These are phyloP conservation scores for Syngnathus rostellatus DNA, from an alignment of 2,797 vertebrate genomes.

Conservation along the genomic window DNA sequence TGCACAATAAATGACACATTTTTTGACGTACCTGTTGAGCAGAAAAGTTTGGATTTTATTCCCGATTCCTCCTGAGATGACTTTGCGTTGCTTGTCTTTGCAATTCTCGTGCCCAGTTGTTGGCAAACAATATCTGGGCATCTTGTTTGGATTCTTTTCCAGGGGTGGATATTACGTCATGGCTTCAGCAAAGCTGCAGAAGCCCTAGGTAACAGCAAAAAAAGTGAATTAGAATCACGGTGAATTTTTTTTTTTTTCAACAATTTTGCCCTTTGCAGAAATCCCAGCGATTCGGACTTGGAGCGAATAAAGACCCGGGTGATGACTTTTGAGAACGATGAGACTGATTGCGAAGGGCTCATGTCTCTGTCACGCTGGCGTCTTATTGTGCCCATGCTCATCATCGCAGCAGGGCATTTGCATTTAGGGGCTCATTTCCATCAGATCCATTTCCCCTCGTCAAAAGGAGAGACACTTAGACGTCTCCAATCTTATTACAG, in stretches of 20 bases:
- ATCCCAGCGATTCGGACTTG: conserved; percentile 18
- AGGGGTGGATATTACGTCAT: too few species aligned
- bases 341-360: conserved; percentile 25
- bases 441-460: conserved; percentile 53
- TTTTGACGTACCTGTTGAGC: too few species aligned
- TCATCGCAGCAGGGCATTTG: conserved; percentile 54
- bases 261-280: neutral
- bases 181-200: too few species aligned
- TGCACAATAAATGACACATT: too few species aligned
- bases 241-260: neutral
- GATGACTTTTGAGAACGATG: neutral
- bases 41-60: too few species aligned
- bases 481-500: conserved; percentile 72
- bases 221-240: neutral
- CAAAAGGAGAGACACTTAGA: conserved; percentile 64
- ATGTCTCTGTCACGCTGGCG: conserved; percentile 11
- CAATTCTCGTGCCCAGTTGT: too few species aligned
- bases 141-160: too few species aligned
- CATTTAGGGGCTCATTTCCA: conserved; percentile 60
- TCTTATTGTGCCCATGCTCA: conserved; percentile 43
- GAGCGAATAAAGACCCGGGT: neutral
- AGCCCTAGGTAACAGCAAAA: too few species aligned
- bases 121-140: too few species aligned
- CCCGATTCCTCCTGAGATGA: too few species aligned
- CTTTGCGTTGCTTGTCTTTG: too few species aligned